Conservation (phyloP, 2,888 invertebrate genomes). For the Hylaea fasciaria region DNA sequence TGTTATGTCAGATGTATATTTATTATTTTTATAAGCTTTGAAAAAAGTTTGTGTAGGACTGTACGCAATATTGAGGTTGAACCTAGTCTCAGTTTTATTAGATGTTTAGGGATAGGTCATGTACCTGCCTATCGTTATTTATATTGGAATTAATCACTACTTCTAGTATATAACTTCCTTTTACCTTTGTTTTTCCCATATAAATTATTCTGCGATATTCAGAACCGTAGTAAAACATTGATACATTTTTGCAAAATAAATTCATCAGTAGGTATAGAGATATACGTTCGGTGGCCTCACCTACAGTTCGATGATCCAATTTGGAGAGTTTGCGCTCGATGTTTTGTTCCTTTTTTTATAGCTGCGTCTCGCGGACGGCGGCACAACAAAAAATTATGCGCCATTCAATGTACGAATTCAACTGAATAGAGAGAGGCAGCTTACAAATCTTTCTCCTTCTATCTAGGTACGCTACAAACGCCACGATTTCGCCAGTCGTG, state of each 20-base stretch:
- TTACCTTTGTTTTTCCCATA: no score
- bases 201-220: background rate
- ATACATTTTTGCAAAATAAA: slow-evolving; percentile 39
- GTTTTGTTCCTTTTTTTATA: slow-evolving; percentile 70
- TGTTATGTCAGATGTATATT: slow-evolving; percentile 25
- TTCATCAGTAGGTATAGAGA: no score
- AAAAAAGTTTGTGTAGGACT: slow-evolving; percentile 30
- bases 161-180: no score
- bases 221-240: background rate
- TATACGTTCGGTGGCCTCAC: slow-evolving; percentile 70
- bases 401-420: slow-evolving; percentile 65
- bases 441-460: slow-evolving; percentile 65
- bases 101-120: no score
- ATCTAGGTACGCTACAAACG: slow-evolving; percentile 44
- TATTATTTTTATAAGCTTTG: slow-evolving; percentile 25
- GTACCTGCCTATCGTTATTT: no score
- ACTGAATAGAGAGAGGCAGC: slow-evolving; percentile 55
- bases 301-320: slow-evolving; percentile 79
- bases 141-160: no score
- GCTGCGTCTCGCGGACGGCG: slow-evolving; percentile 48
- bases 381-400: slow-evolving; percentile 63
- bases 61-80: slow-evolving; percentile 8
- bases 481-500: slow-evolving; percentile 48
- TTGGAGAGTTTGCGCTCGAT: slow-evolving; percentile 67
- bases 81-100: background rate